These are phyloP conservation scores for Lepidonotus clava DNA, from an alignment of 2,888 invertebrate species.

Conservation along the genomic window DNA sequence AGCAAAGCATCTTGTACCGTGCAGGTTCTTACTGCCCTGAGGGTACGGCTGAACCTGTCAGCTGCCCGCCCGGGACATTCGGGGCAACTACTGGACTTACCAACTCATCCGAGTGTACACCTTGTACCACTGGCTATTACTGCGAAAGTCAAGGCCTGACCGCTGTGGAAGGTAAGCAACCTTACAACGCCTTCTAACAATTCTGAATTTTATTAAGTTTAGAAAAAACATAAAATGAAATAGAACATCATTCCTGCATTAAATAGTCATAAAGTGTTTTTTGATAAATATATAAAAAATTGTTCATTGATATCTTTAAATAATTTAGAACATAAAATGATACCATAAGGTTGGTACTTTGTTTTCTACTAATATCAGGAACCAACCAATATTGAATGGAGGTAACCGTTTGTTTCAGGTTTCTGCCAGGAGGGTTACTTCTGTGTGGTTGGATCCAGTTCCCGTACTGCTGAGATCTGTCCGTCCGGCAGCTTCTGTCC, in stretches of 20 bases:
- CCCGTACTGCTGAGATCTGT: constrained; percentile 70
- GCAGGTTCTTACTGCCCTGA: constrained; percentile 75
- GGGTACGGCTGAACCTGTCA: constrained; percentile 72
- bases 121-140: constrained; percentile 67
- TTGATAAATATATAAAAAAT: no score
- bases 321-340: no score
- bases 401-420: no score
- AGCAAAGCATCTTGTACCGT: not conserved
- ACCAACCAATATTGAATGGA: no score
- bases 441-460: constrained; percentile 73
- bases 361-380: no score
- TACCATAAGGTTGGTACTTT: no score
- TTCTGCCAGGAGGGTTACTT: constrained; percentile 73
- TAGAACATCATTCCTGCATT: no score
- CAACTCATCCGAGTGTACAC: constrained; percentile 72
- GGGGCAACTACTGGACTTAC: constrained; percentile 71
- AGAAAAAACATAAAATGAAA: no score
- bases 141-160: constrained; percentile 59
- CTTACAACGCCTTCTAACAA: no score
- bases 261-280: no score
- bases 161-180: constrained; percentile 58
- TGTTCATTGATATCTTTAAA: no score
- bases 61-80: constrained; percentile 76
- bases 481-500: constrained; percentile 77
- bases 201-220: no score